Base-by-base conservation (phyloP, 2,113 vertebrate species). In the Ochotona curzoniae region DNA sequence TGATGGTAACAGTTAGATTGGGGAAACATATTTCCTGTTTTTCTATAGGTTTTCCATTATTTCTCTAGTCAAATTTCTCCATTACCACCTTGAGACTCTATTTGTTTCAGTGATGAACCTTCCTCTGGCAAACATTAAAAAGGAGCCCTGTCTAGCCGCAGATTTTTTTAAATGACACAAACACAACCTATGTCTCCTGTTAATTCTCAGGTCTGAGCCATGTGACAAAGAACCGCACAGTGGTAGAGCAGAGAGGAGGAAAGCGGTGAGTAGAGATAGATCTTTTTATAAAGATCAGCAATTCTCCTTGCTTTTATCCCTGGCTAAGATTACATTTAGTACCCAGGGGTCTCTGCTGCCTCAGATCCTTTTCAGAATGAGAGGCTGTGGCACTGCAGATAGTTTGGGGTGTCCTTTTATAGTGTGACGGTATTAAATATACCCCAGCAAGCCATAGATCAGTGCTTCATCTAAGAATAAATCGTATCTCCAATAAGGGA, bases 391-490 rank as follows among this genome's bases (percentile, higher is more conserved):
- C 96, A 94, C 96, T 97, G 97, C 93, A 97, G 98, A 98, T 98
- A 98, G 97, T 98, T 98, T 98, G 96, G 98, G 97, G 97, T 97
- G 97, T 96, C 97, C 92, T 98, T 98, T 98, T 95, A 87, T 95
- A 94, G 97, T 94, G 94, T 96, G 96, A 97, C 97, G 94, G 97
- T 97, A 97, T 98, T 98, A 98, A 98, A 98, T 98, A 96, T 97
- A 95, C 94, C 97, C 97, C 93, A 97, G 98, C 95, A 94, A 98
- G 97, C 96, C 97, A 98, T 97, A 98, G 98, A 98, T 98, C 98
- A 98, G 97, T 93, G 83, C 95, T 97, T 98, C 98, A 98, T 98
- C 98, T 97, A 96, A 96, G 97, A 98, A 98, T 97, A 98, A 98
- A 98, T 98, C 97, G 10, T 97, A 97, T 97, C 97, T 98, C 93